phyloP scores from a whole-genome alignment of 2,797 vertebrate species.

The Hoplostethus atlanticus region DNA sequence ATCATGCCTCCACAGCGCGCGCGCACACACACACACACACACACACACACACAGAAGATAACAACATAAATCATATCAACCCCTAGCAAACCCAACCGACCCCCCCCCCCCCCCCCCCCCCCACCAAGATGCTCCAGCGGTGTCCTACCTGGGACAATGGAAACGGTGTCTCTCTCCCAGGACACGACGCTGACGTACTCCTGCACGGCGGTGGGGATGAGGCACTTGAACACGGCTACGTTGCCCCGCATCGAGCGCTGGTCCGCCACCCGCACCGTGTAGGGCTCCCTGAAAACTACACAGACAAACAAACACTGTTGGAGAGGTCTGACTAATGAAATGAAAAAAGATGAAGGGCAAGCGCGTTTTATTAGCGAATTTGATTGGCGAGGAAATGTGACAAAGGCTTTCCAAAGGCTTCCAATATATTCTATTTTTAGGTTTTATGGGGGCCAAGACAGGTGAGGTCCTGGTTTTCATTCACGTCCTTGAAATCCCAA shows the following conservation, averaged over 20 bases:
- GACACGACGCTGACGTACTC: conserved; percentile 93
- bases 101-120: neutral
- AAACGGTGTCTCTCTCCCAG: conserved; percentile 94
- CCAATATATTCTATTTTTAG: no score
- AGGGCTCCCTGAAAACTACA: conserved; percentile 94
- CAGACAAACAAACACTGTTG: conserved; percentile 4
- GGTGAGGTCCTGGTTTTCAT: no score
- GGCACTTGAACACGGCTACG: conserved; percentile 95
- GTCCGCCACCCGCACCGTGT: conserved; percentile 94
- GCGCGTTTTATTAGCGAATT: no score
- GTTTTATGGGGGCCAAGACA: no score
- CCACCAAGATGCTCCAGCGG: neutral
- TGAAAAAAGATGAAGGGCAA: no score
- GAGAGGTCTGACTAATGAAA: no score
- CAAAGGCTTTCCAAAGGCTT: no score
- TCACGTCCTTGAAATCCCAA: no score
- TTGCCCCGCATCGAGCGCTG: conserved; percentile 94
- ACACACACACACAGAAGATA: neutral
- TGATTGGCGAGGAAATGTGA: no score
- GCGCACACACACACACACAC: conserved; percentile 10
- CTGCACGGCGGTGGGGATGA: conserved; percentile 93
- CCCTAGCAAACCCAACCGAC: neutral
- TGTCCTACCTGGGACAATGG: conserved; percentile 90
- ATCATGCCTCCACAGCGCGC: conserved; percentile 27
- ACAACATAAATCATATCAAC: conserved; percentile 38